These are phyloP conservation scores for Nemoura dubitans DNA, from an alignment of 2,888 invertebrate species.

Conservation along the genomic window DNA sequence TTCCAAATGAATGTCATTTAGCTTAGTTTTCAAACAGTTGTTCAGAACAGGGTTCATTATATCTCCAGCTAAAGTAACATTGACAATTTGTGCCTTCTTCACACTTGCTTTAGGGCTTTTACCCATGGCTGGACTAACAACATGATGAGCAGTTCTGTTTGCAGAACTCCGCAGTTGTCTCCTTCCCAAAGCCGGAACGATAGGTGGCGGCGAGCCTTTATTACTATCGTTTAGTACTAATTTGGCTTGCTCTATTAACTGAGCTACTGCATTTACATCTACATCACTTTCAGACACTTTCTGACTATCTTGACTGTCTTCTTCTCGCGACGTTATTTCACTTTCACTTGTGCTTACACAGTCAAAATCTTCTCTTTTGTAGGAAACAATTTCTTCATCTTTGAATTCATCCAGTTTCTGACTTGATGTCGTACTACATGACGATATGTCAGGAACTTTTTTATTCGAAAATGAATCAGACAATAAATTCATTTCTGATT, in stretches of 20 bases:
- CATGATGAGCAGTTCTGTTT: background rate
- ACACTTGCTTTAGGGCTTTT: background rate
- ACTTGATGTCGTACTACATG: background rate
- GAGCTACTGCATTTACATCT: background rate
- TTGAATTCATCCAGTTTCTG: background rate
- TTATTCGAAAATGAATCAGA: background rate
- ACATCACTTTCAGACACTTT: conserved; percentile 24
- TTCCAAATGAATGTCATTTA: background rate
- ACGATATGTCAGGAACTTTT: background rate
- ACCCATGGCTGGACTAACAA: background rate
- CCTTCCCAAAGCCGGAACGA: background rate
- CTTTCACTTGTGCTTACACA: conserved; percentile 20
- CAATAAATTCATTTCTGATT: background rate
- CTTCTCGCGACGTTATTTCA: conserved; percentile 15
- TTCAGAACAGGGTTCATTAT: background rate
- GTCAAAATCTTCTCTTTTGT: background rate
- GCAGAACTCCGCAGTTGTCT: background rate
- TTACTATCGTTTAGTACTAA: background rate
- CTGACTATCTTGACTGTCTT: conserved; percentile 35
- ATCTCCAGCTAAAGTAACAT: background rate
- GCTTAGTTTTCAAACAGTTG: background rate
- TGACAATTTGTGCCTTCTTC: background rate
- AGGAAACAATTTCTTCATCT: background rate
- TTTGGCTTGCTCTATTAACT: background rate
- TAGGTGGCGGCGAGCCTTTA: background rate